Evolutionary conservation across 2,113 vertebrate species (phyloP).

Genomic region (Catharus minimus): DNA sequence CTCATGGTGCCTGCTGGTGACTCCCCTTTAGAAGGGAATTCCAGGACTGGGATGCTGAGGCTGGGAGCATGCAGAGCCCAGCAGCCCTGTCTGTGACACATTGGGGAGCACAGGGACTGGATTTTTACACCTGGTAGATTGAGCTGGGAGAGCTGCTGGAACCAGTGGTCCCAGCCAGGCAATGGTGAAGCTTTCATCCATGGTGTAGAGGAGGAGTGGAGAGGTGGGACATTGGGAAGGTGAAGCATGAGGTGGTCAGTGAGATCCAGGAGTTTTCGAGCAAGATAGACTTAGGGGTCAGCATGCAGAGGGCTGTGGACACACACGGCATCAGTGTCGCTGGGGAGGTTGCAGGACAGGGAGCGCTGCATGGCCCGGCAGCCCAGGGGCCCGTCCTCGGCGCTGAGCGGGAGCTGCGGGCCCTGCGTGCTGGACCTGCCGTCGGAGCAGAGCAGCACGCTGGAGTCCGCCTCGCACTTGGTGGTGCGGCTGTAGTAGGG

Average conservation of each 20-base stretch:
- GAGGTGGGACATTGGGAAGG: background rate
- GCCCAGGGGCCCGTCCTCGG: conserved; percentile 38
- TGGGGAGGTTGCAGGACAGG: conserved; percentile 46
- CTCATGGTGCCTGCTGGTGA: background rate
- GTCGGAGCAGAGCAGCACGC: conserved; percentile 85
- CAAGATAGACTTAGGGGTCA: conserved; percentile 11
- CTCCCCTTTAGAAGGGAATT: background rate
- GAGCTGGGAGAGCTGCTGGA: background rate
- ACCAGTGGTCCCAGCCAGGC: background rate
- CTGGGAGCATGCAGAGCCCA: conserved; percentile 3
- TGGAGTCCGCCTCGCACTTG: conserved; percentile 96
- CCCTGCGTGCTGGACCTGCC: conserved; percentile 57
- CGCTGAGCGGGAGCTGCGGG: background rate
- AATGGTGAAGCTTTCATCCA: background rate
- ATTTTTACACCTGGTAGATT: background rate
- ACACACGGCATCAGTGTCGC: background rate
- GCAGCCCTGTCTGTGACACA: background rate
- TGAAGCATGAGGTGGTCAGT: conserved; percentile 34
- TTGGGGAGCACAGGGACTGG: background rate
- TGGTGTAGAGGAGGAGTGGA: background rate
- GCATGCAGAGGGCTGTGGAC: conserved; percentile 58
- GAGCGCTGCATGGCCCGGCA: conserved; percentile 52
- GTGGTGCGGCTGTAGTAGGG: conserved; percentile 84
- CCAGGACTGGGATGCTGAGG: background rate
- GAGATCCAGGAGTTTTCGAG: background rate